Conservation (phyloP, 1,140 invertebrate genomes). For the Formica selysi region DNA sequence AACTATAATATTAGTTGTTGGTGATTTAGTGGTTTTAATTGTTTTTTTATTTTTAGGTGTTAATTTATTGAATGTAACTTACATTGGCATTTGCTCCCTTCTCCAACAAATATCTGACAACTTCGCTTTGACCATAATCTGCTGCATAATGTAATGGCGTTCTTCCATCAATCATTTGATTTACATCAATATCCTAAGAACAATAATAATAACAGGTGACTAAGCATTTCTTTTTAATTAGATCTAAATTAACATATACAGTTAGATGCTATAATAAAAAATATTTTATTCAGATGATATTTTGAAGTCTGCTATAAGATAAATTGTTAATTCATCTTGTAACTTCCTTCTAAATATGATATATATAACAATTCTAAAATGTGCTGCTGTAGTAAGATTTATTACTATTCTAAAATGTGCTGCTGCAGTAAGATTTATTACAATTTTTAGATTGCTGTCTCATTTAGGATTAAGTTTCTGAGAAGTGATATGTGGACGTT, state of each 20-base stretch:
- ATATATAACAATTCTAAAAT: not conserved
- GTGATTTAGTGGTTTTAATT: not conserved
- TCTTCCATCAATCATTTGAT: constrained; percentile 94
- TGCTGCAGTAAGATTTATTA: not conserved
- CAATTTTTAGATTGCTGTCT: not conserved
- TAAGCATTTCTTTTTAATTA: constrained; percentile 6
- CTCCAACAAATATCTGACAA: constrained; percentile 95
- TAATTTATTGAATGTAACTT: constrained; percentile 78
- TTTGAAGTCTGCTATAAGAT: not conserved
- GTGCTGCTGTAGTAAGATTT: not conserved
- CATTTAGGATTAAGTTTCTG: not conserved
- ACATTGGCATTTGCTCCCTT: constrained; percentile 98
- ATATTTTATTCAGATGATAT: not conserved
- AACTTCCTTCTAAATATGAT: not conserved
- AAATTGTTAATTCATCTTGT: not conserved
- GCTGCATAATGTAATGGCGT: constrained; percentile 96
- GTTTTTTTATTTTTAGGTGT: not conserved
- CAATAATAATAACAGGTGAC: constrained; percentile 38
- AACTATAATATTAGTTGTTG: constrained; percentile 6
- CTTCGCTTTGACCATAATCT: constrained; percentile 97
- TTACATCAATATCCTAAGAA: constrained; percentile 93
- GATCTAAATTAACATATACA: not conserved
- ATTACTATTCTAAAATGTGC: not conserved
- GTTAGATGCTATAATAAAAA: not conserved
- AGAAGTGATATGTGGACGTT: not conserved